A percentile compares a stretch with the other conserved stretches of the same genome.
Evolutionary conservation across 2,113 vertebrate species (phyloP).

Genomic region (Zosterops japonicus): DNA sequence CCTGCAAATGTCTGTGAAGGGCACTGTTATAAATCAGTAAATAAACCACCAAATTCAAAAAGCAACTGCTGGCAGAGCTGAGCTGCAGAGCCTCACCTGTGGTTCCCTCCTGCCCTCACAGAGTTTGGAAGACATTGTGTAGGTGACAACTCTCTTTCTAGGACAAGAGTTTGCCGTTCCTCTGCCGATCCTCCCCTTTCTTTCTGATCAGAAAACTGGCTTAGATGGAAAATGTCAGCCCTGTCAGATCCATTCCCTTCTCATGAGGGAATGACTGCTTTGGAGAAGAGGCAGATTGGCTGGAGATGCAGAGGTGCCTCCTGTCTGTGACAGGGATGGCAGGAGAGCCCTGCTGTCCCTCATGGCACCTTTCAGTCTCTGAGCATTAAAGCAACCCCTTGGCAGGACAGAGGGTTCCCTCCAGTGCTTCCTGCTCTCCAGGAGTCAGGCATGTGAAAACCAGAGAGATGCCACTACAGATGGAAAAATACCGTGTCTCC

Average conservation of each 20-base stretch:
- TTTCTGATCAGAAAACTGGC: neutral
- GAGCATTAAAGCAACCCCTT: neutral
- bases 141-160: neutral
- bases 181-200: neutral
- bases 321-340: neutral
- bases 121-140: neutral
- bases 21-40: conserved; percentile 14
- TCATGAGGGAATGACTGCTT: neutral
- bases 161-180: neutral
- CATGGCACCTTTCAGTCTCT: neutral
- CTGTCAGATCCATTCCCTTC: neutral
- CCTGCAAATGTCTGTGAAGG: conserved; percentile 27
- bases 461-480: neutral
- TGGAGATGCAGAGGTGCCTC: neutral
- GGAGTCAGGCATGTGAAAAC: no score
- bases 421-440: neutral
- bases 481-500: neutral
- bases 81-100: neutral
- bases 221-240: neutral
- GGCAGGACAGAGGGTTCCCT: neutral
- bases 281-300: neutral
- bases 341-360: neutral
- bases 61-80: neutral
- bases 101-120: neutral
- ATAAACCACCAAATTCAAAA: conserved; percentile 14